These are phyloP conservation scores for Gerris buenoi DNA, from an alignment of 1,140 invertebrate genomes.

Conservation along the genomic window DNA sequence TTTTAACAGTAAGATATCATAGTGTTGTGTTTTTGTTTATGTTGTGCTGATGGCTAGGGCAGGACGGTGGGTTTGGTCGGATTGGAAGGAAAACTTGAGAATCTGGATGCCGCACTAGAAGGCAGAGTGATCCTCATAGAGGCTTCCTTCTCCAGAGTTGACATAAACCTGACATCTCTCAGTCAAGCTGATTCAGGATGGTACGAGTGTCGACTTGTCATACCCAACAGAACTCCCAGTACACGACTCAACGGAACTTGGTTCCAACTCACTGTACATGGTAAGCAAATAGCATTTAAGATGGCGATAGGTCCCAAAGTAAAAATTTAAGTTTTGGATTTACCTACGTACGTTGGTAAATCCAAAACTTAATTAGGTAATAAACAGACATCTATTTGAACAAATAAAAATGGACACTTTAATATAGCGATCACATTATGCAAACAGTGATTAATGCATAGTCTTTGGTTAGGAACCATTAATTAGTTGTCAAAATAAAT, in stretches of 20 bases:
- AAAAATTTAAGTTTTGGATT: no score
- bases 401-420: no score
- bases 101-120: neutral
- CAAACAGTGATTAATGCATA: no score
- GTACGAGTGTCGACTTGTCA: constrained; percentile 79
- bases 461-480: no score
- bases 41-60: neutral
- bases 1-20: no score
- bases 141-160: constrained; percentile 43
- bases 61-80: neutral
- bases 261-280: constrained; percentile 71
- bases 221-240: constrained; percentile 70
- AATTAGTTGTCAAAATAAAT: no score
- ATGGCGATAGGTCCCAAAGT: no score
- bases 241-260: constrained; percentile 74
- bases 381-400: no score
- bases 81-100: neutral
- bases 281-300: constrained; percentile 33
- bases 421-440: no score
- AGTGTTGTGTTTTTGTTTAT: neutral
- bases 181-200: constrained; percentile 75
- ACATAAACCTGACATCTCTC: constrained; percentile 79
- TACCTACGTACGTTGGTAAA: no score
- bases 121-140: constrained; percentile 22
- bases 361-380: no score